Evolutionary conservation across 1,140 invertebrate genomes (phyloP).

Genomic region (Metopolophium dirhodum): DNA sequence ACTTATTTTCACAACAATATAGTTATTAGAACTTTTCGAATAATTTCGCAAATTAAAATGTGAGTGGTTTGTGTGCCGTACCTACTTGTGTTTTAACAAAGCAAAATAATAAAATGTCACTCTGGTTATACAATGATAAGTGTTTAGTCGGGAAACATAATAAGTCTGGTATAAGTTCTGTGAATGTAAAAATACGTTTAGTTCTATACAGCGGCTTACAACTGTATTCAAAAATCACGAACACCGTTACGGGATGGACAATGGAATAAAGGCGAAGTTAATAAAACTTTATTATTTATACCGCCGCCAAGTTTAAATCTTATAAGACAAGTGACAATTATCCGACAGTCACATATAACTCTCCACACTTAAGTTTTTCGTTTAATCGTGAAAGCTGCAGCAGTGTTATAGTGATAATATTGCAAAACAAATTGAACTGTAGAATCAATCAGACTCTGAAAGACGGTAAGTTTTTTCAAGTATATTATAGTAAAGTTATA

Average conservation of each 20-base stretch:
- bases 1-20: background rate
- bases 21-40: background rate
- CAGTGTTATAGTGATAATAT: background rate
- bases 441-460: background rate
- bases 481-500: background rate
- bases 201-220: background rate
- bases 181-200: background rate
- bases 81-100: background rate
- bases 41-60: background rate
- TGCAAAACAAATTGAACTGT: background rate
- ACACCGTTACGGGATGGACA: background rate
- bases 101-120: background rate
- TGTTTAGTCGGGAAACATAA: too few relatives aligned
- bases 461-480: background rate
- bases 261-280: background rate
- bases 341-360: background rate
- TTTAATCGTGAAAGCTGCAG: background rate
- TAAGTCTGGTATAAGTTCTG: too few relatives aligned
- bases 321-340: background rate
- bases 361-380: background rate
- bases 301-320: background rate
- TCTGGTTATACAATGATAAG: background rate
- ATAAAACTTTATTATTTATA: background rate
- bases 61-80: too few relatives aligned
- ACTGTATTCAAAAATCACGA: background rate